These are phyloP conservation scores for Emydocephalus ijimae DNA, from an alignment of 2,113 vertebrate genomes.

Conservation along the genomic window DNA sequence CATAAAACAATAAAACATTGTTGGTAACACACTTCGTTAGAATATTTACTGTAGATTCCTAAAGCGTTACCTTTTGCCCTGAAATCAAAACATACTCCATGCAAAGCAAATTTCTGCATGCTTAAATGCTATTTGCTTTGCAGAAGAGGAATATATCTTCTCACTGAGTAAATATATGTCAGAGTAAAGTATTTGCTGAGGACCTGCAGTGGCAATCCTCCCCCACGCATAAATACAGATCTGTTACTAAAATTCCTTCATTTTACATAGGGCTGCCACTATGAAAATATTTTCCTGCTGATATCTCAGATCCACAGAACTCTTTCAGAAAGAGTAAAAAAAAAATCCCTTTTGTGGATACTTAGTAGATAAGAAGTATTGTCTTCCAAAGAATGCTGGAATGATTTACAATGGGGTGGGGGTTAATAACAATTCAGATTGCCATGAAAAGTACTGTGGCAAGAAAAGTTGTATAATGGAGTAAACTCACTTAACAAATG, in stretches of 20 bases:
- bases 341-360: not conserved
- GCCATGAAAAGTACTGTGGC: not conserved
- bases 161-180: not conserved
- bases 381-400: not conserved
- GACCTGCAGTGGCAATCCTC: not conserved
- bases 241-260: not conserved
- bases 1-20: not conserved
- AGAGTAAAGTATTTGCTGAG: not conserved
- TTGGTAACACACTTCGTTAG: not conserved
- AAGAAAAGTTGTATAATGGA: no score
- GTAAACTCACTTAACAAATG: no score
- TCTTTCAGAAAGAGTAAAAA: not conserved
- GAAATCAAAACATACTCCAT: not conserved
- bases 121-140: not conserved
- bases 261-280: not conserved
- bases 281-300: not conserved
- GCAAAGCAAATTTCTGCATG: not conserved
- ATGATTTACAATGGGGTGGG: not conserved
- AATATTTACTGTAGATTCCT: not conserved
- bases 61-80: not conserved
- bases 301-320: not conserved
- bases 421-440: not conserved
- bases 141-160: not conserved
- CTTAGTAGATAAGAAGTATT: not conserved
- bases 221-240: not conserved